A percentile compares a stretch with the other conserved stretches of the same genome.
phyloP scores from a whole-genome alignment of 2,888 invertebrate genomes.

The Minunthozetes semirufus region DNA sequence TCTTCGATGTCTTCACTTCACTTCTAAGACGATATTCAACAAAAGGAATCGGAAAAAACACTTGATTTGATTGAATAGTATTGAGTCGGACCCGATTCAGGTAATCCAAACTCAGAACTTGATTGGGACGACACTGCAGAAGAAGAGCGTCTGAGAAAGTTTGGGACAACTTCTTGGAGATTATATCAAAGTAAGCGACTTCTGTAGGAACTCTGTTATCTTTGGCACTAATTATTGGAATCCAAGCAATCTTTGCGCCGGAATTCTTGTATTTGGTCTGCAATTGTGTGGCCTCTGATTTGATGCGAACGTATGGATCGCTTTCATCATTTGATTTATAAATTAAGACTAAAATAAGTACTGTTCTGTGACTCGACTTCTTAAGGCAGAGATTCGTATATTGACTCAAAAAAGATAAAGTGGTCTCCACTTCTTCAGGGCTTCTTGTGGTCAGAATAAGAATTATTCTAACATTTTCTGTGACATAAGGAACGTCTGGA shows the following conservation, averaged over 20 bases:
- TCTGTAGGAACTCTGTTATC: conserved; percentile 45
- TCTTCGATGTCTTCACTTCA: conserved; percentile 38
- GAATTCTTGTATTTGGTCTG: conserved; percentile 56
- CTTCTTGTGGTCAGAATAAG: conserved; percentile 64
- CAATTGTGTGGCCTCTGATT: conserved; percentile 59
- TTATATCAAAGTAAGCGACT: conserved; percentile 61
- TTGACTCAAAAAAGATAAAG: conserved; percentile 61
- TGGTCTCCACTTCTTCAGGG: conserved; percentile 50
- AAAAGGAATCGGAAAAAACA: conserved; percentile 86
- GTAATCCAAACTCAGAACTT: conserved; percentile 71
- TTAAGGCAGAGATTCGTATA: conserved; percentile 67
- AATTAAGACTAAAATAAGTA: conserved; percentile 65
- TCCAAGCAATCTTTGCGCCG: conserved; percentile 56
- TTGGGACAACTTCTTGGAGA: conserved; percentile 61
- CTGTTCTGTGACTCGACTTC: conserved; percentile 65
- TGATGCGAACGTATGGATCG: conserved; percentile 59
- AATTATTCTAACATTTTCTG: conserved; percentile 63
- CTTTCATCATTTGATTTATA: conserved; percentile 48
- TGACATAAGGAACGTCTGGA: conserved; percentile 80
- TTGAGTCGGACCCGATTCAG: conserved; percentile 92
- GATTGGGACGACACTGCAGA: conserved; percentile 60
- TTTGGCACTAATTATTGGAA: conserved; percentile 47
- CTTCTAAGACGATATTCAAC: conserved; percentile 62
- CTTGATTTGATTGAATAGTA: conserved; percentile 77
- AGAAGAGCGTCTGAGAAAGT: conserved; percentile 59